A percentile compares a stretch with the other conserved stretches of the same genome.
These are phyloP conservation scores for Xenentodon cancila DNA, from an alignment of 2,797 vertebrate species.

Conservation along the genomic window DNA sequence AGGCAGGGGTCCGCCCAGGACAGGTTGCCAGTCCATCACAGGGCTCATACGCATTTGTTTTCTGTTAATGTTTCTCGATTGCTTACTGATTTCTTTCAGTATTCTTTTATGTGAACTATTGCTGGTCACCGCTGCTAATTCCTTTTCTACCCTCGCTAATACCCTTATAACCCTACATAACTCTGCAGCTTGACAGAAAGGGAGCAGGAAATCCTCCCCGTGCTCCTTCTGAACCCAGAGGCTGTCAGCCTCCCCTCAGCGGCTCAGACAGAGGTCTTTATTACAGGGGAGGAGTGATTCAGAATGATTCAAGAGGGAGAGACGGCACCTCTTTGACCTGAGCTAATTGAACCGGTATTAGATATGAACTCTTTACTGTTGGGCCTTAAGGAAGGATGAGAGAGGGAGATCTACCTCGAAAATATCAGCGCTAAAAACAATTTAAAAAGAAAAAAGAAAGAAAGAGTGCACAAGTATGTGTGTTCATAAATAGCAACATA, in stretches of 20 bases:
- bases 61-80: slow-evolving; percentile 17
- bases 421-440: too few relatives aligned
- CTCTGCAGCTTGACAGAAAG: slow-evolving; percentile 66
- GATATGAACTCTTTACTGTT: background rate
- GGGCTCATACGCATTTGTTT: slow-evolving; percentile 5
- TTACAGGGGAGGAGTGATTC: slow-evolving; percentile 55
- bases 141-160: slow-evolving; percentile 59
- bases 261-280: slow-evolving; percentile 76
- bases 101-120: slow-evolving; percentile 55
- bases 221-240: slow-evolving; percentile 72
- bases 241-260: slow-evolving; percentile 66
- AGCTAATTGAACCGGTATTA: slow-evolving; percentile 10
- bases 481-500: too few relatives aligned
- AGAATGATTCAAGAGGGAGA: slow-evolving; percentile 45
- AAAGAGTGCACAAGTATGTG: too few relatives aligned
- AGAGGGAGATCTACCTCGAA: too few relatives aligned
- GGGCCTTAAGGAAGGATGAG: too few relatives aligned
- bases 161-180: slow-evolving; percentile 69
- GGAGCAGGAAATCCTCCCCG: slow-evolving; percentile 71
- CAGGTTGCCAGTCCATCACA: too few relatives aligned
- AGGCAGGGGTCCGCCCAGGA: too few relatives aligned
- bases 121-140: slow-evolving; percentile 42
- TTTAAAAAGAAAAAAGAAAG: too few relatives aligned
- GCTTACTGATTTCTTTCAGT: slow-evolving; percentile 9
- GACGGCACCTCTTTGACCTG: slow-evolving; percentile 34